Evolutionary conservation across 64 coral and sea anemone species (phyloP).

Genomic region (Dendrophyllia cribrosa): DNA sequence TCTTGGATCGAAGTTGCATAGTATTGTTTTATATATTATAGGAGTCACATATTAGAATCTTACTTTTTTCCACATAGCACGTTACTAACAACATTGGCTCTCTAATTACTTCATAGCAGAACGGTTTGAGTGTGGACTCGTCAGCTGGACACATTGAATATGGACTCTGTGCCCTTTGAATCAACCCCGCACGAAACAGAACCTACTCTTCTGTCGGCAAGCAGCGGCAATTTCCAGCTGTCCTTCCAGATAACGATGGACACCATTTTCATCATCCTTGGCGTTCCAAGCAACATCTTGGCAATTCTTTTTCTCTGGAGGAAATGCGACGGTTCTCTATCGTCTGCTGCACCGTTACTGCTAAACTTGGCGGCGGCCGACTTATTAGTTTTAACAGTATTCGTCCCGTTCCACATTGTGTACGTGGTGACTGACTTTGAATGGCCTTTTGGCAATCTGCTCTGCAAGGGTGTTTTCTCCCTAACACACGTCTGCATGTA

Average conservation of each 20-base stretch:
- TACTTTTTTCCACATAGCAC: too few relatives aligned
- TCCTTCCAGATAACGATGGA: background rate
- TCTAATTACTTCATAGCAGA: too few relatives aligned
- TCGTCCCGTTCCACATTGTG: slow-evolving; percentile 57
- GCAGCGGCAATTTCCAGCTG: background rate
- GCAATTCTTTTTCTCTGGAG: slow-evolving; percentile 3
- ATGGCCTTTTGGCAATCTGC: slow-evolving; percentile 66
- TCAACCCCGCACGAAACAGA: background rate
- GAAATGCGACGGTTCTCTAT: background rate
- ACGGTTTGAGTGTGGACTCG: too few relatives aligned
- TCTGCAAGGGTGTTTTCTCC: slow-evolving; percentile 72
- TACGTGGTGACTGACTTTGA: slow-evolving; percentile 48
- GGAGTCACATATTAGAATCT: too few relatives aligned
- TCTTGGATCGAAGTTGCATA: too few relatives aligned
- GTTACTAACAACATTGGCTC: too few relatives aligned
- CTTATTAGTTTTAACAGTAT: slow-evolving; percentile 45
- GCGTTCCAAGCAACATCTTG: background rate
- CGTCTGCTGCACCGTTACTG: slow-evolving; percentile 11
- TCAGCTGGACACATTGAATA: background rate
- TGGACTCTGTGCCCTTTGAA: background rate
- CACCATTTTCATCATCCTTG: background rate
- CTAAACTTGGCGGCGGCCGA: slow-evolving; percentile 65
- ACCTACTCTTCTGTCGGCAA: background rate
- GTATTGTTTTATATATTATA: too few relatives aligned
- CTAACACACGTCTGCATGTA: slow-evolving; percentile 69